Evolutionary conservation across 2,113 vertebrate species (phyloP).

Genomic region (Halcyon senegalensis): DNA sequence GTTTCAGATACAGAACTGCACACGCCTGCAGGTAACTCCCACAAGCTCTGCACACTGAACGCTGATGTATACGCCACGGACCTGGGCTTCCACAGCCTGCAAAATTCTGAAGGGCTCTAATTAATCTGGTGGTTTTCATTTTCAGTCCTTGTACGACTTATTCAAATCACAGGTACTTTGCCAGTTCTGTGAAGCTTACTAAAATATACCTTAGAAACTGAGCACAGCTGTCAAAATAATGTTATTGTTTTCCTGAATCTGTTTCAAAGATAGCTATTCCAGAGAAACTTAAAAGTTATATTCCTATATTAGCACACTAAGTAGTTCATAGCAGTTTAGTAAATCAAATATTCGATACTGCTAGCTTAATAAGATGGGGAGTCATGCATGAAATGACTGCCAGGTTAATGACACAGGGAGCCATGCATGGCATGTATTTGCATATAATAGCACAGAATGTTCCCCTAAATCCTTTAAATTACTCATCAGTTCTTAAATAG

Average conservation of each 20-base stretch:
- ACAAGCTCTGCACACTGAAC: slow-evolving; percentile 11
- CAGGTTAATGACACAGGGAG: slow-evolving; percentile 82
- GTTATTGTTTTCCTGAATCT: slow-evolving; percentile 68
- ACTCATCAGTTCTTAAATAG: slow-evolving; percentile 82
- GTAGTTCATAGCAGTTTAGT: slow-evolving; percentile 78
- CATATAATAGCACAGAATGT: slow-evolving; percentile 80
- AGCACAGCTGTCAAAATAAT: slow-evolving; percentile 77
- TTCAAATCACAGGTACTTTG: slow-evolving; percentile 75
- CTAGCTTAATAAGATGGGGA: slow-evolving; percentile 83
- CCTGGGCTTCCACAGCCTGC: background rate
- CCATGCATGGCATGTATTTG: slow-evolving; percentile 77
- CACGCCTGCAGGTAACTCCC: background rate
- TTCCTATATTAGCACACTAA: slow-evolving; percentile 76
- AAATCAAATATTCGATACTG: slow-evolving; percentile 86
- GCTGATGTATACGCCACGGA: background rate
- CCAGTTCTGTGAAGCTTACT: slow-evolving; percentile 56
- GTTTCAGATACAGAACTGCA: slow-evolving; percentile 31
- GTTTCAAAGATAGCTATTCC: slow-evolving; percentile 71
- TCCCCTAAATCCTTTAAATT: slow-evolving; percentile 83
- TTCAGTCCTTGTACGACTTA: slow-evolving; percentile 66
- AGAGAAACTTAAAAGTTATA: slow-evolving; percentile 77
- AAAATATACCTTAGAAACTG: slow-evolving; percentile 71
- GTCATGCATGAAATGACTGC: slow-evolving; percentile 83
- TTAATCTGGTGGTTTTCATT: slow-evolving; percentile 60
- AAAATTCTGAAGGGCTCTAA: slow-evolving; percentile 51